phyloP scores from a whole-genome alignment of 2,113 vertebrate genomes.

The Herpetotheres cachinnans region DNA sequence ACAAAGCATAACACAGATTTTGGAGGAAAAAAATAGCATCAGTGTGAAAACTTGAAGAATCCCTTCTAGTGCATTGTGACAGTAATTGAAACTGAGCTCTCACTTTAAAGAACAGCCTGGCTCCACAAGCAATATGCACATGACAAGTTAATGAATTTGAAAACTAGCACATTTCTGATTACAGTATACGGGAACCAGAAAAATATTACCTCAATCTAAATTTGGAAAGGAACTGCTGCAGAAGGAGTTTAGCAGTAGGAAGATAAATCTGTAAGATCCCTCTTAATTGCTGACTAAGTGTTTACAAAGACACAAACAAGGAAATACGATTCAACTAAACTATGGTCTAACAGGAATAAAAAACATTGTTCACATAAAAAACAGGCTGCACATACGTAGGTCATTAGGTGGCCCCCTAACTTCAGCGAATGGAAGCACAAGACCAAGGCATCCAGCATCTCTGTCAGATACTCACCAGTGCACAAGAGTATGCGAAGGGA shows the following conservation, averaged over 20 bases:
- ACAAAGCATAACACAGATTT: conserved; percentile 13
- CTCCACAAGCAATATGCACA: background rate
- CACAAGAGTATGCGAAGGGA: background rate
- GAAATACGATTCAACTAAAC: background rate
- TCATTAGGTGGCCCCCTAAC: conserved; percentile 62
- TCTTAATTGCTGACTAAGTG: background rate
- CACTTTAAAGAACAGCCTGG: conserved; percentile 14
- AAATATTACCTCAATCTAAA: background rate
- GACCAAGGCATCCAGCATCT: background rate
- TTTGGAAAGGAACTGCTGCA: background rate
- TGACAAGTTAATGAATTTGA: background rate
- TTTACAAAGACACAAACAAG: background rate
- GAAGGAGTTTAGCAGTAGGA: background rate
- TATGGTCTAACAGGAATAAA: background rate
- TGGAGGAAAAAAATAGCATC: background rate
- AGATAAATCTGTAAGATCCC: background rate
- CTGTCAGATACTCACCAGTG: background rate
- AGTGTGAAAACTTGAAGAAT: background rate
- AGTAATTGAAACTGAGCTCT: conserved; percentile 8
- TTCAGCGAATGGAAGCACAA: background rate
- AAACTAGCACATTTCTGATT: background rate
- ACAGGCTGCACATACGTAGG: background rate
- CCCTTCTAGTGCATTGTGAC: background rate
- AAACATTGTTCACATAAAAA: background rate
- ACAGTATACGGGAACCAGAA: background rate